Conservation (phyloP, 1,140 invertebrate genomes). For the Melipona quadrifasciata region DNA sequence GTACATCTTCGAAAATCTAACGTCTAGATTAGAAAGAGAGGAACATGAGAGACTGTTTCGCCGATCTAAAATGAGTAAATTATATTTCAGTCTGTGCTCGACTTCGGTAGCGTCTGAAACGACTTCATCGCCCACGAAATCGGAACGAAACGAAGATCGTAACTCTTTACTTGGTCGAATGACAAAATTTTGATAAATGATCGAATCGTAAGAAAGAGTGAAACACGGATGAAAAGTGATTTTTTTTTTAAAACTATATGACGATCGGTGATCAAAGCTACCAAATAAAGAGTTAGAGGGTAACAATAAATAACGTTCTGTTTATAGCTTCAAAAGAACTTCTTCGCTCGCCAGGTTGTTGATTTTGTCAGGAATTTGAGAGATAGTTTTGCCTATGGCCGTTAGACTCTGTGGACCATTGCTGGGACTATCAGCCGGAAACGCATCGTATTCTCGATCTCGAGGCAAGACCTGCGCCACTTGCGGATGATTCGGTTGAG, state of each 20-base stretch:
- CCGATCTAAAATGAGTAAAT: slow-evolving; percentile 52
- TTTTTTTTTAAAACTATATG: neutral
- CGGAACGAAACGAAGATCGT: neutral
- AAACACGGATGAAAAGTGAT: neutral
- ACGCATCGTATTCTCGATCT: slow-evolving; percentile 59
- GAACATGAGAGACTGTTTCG: slow-evolving; percentile 46
- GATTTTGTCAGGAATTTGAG: slow-evolving; percentile 67
- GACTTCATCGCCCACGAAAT: neutral
- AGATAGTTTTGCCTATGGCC: slow-evolving; percentile 57
- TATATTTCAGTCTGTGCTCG: slow-evolving; percentile 49
- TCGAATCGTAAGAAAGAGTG: neutral
- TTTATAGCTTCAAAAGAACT: slow-evolving; percentile 73
- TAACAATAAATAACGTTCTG: slow-evolving; percentile 8
- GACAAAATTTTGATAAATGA: neutral
- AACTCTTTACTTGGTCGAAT: slow-evolving; percentile 7
- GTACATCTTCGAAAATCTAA: slow-evolving; percentile 29
- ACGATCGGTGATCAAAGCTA: slow-evolving; percentile 5
- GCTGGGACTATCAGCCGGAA: slow-evolving; percentile 56
- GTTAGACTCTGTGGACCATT: slow-evolving; percentile 60
- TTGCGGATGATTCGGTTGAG: slow-evolving; percentile 36
- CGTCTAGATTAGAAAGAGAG: slow-evolving; percentile 41
- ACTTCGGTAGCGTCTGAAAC: slow-evolving; percentile 11
- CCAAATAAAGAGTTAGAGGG: slow-evolving; percentile 29
- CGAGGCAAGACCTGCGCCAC: slow-evolving; percentile 59
- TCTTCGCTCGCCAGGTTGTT: slow-evolving; percentile 74